A percentile compares a stretch with the other conserved stretches of the same genome.
phyloP scores from a whole-genome alignment of 2,888 invertebrate species.

The Actias luna region DNA sequence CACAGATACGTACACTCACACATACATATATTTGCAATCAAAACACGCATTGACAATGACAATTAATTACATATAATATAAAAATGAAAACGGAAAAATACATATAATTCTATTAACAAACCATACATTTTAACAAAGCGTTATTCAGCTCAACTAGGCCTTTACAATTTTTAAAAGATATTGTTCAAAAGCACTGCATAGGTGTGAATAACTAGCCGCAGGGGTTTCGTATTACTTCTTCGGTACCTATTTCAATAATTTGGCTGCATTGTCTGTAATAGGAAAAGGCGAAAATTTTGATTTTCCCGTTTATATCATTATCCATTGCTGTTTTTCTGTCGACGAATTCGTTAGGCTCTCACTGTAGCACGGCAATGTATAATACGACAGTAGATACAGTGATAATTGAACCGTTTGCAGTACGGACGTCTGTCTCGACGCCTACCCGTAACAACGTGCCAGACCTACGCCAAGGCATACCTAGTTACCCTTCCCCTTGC shows the following conservation, averaged over 20 bases:
- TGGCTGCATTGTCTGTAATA: slow-evolving; percentile 51
- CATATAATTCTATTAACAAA: too few relatives aligned
- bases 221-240: slow-evolving; percentile 61
- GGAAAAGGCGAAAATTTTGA: slow-evolving; percentile 16
- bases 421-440: slow-evolving; percentile 53
- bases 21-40: too few relatives aligned
- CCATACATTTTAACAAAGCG: too few relatives aligned
- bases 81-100: too few relatives aligned
- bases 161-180: slow-evolving; percentile 22
- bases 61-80: too few relatives aligned
- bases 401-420: slow-evolving; percentile 40
- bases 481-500: slow-evolving; percentile 49
- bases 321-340: slow-evolving; percentile 35
- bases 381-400: background rate
- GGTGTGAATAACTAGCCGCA: slow-evolving; percentile 47
- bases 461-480: slow-evolving; percentile 72
- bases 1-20: too few relatives aligned
- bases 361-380: slow-evolving; percentile 36
- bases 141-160: slow-evolving; percentile 21
- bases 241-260: slow-evolving; percentile 60
- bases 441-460: slow-evolving; percentile 43
- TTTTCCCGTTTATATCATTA: background rate
- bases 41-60: too few relatives aligned
- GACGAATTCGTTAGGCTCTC: accelerated
- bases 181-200: slow-evolving; percentile 24